Evolutionary conservation across 2,888 invertebrate species (phyloP), one percentile per base, ranked within the genome.

Genomic region (Amphipoea oculea): DNA sequence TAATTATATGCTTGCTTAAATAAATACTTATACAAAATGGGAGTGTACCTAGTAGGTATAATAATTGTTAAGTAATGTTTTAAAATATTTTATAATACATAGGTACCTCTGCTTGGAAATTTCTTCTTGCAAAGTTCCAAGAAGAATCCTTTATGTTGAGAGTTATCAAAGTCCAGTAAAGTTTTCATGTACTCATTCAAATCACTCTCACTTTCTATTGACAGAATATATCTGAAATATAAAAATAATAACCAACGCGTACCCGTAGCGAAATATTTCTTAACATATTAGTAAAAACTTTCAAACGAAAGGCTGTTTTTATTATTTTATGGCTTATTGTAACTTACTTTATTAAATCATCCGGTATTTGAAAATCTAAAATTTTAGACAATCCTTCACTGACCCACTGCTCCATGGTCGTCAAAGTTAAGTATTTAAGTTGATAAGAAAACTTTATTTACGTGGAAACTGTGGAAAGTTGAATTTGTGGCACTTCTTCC

Each of bases 141-240:
- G 70, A 98, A 96, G 91, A 99, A 98, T 71, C 97, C 95, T 79
- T 97, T 97, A 91, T 98, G 98, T 78, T 97, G 97, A 7, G 97
- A 95, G 88, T 98, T 97, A 74, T 97, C 97, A 83, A 97, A 97
- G 93, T 98, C 98, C 1, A 99, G 92, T 70, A 99, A 95, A 72
- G 98, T 98, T 89, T 97, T 97, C 94, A 99, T 98, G 90, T 98
- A 99, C 81, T 98, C 98, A 88, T 98, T 98, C 71, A 98, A 96
- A 90, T 98, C 98, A 80, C 97, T 96, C 77, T 98, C 97, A 90
- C 97, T 97, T 89, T 98, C 97, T 88, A 99, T 98, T 29, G 98
- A 97, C 81, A 98, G 91, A 60, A 99, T 98, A 89, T 98, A 98
- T 60, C 99, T 99, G 93, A 70, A 96, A 96, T 83, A 12, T 12